Evolutionary conservation across 2,888 invertebrate genomes (phyloP).

Genomic region (Pyrrhia umbra): DNA sequence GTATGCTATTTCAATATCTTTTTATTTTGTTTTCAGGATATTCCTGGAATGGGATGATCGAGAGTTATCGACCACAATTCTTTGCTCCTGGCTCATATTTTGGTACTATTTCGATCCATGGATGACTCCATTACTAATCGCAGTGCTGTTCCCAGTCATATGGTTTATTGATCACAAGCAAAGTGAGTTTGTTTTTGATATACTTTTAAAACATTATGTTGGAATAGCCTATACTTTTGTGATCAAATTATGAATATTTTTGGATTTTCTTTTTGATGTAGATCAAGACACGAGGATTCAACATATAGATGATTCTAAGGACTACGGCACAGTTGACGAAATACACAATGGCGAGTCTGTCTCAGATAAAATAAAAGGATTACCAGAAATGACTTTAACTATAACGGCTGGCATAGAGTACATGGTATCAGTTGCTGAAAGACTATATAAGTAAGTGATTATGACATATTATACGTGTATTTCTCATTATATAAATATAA

Average conservation of each 20-base stretch:
- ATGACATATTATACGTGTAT: background rate
- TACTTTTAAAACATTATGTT: background rate
- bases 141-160: conserved; percentile 74
- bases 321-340: conserved; percentile 46
- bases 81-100: conserved; percentile 75
- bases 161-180: conserved; percentile 71
- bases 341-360: conserved; percentile 67
- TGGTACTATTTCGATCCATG: conserved; percentile 79
- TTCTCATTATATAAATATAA: too few relatives aligned
- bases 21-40: conserved; percentile 65
- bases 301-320: conserved; percentile 44
- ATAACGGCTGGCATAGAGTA: conserved; percentile 80
- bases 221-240: too few relatives aligned
- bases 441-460: conserved; percentile 78
- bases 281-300: conserved; percentile 37
- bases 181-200: conserved; percentile 62
- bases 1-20: background rate
- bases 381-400: conserved; percentile 78
- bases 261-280: background rate
- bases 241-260: background rate
- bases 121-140: conserved; percentile 75
- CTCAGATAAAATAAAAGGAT: conserved; percentile 73
- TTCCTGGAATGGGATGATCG: conserved; percentile 84
- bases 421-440: conserved; percentile 76
- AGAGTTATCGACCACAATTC: conserved; percentile 71